Evolutionary conservation across 2,888 invertebrate species (phyloP), one percentile per base, ranked within the genome.

Genomic region (Druceiella hillmani): DNA sequence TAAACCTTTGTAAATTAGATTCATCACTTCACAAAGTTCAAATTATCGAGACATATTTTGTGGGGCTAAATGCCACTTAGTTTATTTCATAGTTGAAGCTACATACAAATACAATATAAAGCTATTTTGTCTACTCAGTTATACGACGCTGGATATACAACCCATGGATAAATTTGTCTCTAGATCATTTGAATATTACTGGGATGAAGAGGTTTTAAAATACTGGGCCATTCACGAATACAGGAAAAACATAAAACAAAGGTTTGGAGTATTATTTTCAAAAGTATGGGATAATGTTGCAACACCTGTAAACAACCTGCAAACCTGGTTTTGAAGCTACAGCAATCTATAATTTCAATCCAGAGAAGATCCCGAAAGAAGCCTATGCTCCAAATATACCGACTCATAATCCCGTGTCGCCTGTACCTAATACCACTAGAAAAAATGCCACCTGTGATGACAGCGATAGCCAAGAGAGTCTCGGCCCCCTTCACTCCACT

Each of bases 101-200:
- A 55, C 58, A 24, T 53, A 54, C 10, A 40, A 45, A 35, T 38
- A 41, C 27, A 49, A 45, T 12, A 52, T 58, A 28, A 49, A 44
- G 33, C 44, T 58, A 29, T 56, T 51, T 35, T 59, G 59, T 44
- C 42, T 62, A 17, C 58, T 56, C 9, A 53, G 53, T 29, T 60
- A 61, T 34, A 58, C 56, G 1, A 58, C 58, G 0, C 58, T 58
- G 43, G 56, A 58, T 34, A 44, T 59, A 3, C 58, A 58, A 40
- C 56, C 56, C 3, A 47, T 58, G 46, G 56, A 57, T 45, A 57
- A 57, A 44, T 37, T 51, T 4, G 53, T 56, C 10, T 57, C 55
- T 44, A 38, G 50, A 28, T 45, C 51, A 4, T 56, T 54, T 47
- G 56, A 58, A 44, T 39, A 51, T 37, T 50, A 53, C 43, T 60